Evolutionary conservation across 2,888 invertebrate genomes (phyloP).

Genomic region (Cephus spinipes): DNA sequence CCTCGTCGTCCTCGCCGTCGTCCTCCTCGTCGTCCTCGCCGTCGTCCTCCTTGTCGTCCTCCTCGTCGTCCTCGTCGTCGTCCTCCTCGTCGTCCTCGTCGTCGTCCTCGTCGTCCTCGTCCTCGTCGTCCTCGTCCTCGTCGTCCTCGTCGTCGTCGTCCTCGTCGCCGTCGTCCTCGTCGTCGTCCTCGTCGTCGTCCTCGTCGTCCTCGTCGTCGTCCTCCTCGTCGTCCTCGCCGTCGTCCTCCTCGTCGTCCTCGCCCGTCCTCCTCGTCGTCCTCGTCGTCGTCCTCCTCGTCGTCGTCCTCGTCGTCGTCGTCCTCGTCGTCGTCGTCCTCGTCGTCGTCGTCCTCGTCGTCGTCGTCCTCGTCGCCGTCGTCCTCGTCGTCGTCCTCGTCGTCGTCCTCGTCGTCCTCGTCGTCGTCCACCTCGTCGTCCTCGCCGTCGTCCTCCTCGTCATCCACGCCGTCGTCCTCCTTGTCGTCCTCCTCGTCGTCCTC

Average conservation of each 20-base stretch:
- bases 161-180: too few species aligned
- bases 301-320: slow-evolving; percentile 1
- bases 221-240: not conserved
- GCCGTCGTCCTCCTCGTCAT: too few species aligned
- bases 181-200: slow-evolving; percentile 1
- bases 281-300: not conserved
- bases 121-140: not conserved
- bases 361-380: too few species aligned
- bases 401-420: slow-evolving; percentile 5
- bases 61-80: too few species aligned
- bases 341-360: not conserved
- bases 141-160: not conserved
- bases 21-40: too few species aligned
- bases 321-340: not conserved
- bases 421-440: slow-evolving; percentile 6
- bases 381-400: slow-evolving; percentile 2
- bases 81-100: not conserved
- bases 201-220: not conserved
- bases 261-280: too few species aligned
- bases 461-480: too few species aligned
- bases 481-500: too few species aligned
- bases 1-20: too few species aligned
- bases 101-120: slow-evolving; percentile 1
- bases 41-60: too few species aligned
- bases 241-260: too few species aligned